Evolutionary conservation across 2,888 invertebrate genomes (phyloP), one percentile per base, ranked within the genome.

Genomic region (Sinopyrophorus schimmeli): DNA sequence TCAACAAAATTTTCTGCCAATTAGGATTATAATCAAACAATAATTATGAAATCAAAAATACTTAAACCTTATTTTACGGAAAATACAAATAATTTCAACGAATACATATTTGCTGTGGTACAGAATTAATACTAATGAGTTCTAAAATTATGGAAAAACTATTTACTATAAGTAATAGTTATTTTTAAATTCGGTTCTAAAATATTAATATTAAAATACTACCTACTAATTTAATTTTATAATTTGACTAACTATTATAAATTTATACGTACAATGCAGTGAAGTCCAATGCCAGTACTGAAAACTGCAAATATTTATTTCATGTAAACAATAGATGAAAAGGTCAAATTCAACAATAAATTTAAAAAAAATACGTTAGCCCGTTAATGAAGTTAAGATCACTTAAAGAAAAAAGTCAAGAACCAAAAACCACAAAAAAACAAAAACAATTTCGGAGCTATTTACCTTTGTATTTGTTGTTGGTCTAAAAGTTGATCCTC

Each of bases 271-370:
- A 68, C 68, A 58, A 54, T 62, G 48, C 51, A 47, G 55, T 58
- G 69, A 60, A 67, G 70, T 64, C 68, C 69, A 69, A 68, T 62
- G 68, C 67, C 69, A 62, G 65, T 63, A 59, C 70, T 70, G 70
- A 61, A 70, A n/a, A n/a, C n/a, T n/a, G n/a, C n/a, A n/a, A 69
- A 70, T 48, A 56, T 55, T 12, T 40, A 30, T 35, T 9, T 20
- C n/a, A n/a, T n/a, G n/a, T n/a, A n/a, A n/a, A n/a, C n/a, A 47
- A 43, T 17, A 20, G 10, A 50, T 26, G 31, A 31, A 31, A 15
- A 11, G 16, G 14, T 9, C 21, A 12, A 30, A 10, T 17, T 14
- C 6, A 38, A 39, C 14, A 44, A 15, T n/a, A n/a, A n/a, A n/a
- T n/a, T n/a, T n/a, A 57, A 34, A 31, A 49, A 43, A 47, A 49